phyloP scores from a whole-genome alignment of 2,113 vertebrate genomes.

The Podocnemis expansa region DNA sequence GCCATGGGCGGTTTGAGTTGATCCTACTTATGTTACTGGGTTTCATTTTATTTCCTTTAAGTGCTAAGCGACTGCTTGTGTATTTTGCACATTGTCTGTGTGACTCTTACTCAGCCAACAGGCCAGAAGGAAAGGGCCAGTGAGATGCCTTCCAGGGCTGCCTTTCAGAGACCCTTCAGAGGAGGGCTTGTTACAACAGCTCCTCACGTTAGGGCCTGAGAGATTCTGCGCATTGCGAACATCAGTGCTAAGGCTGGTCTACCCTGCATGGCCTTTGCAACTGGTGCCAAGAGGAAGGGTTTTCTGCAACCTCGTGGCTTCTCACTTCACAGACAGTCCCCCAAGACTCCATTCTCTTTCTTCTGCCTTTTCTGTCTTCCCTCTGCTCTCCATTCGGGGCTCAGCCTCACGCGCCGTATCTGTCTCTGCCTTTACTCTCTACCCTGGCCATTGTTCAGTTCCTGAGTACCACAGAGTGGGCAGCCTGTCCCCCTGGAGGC shows the following conservation, averaged over 20 bases:
- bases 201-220: background rate
- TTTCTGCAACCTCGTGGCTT: background rate
- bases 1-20: slow-evolving; percentile 58
- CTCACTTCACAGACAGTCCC: background rate
- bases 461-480: too few relatives aligned
- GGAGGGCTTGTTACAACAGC: background rate
- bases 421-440: background rate
- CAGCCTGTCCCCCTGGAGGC: too few relatives aligned
- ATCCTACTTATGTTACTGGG: slow-evolving; percentile 57
- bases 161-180: slow-evolving; percentile 5
- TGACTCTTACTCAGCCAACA: slow-evolving; percentile 73
- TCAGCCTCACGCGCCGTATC: background rate
- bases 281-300: background rate
- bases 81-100: slow-evolving; percentile 16
- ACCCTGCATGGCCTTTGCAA: background rate
- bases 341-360: background rate
- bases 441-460: background rate
- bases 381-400: background rate
- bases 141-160: background rate
- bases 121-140: background rate
- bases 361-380: background rate
- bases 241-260: background rate
- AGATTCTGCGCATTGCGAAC: background rate
- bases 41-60: slow-evolving; percentile 65
- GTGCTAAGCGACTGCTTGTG: slow-evolving; percentile 48